Percentiles rank a stretch among this genome's conserved stretches.
Conservation (phyloP, 2,888 invertebrate species). For the Dorcus hopei region DNA sequence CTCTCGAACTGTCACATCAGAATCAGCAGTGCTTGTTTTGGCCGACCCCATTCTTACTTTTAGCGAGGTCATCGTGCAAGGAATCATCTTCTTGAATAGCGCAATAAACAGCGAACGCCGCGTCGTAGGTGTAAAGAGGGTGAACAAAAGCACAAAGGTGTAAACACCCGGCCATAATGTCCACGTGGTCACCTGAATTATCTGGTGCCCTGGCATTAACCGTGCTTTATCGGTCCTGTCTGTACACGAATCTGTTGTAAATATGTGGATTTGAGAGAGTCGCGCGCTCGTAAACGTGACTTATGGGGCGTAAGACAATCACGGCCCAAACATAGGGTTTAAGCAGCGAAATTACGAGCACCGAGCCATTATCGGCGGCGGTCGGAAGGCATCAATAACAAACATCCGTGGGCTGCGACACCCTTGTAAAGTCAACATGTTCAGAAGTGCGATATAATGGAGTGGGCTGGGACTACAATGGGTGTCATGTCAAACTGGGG, state of each 20-base stretch:
- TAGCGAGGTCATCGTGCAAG: background rate
- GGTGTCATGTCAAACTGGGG: constrained; percentile 44
- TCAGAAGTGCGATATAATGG: constrained; percentile 48
- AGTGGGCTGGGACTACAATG: constrained; percentile 44
- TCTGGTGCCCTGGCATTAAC: constrained; percentile 24
- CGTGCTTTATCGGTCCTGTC: constrained; percentile 25
- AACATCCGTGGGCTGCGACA: constrained; percentile 22
- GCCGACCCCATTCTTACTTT: background rate
- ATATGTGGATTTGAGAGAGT: constrained; percentile 22
- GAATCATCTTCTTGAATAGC: background rate
- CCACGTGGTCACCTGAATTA: constrained; percentile 28
- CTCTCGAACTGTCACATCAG: too few species aligned
- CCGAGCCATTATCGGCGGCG: background rate
- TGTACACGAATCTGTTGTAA: constrained; percentile 26
- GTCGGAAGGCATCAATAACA: background rate
- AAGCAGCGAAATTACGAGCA: too few species aligned
- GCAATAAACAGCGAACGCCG: background rate
- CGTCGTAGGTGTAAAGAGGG: constrained; percentile 20
- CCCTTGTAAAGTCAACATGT: constrained; percentile 47
- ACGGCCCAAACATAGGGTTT: too few species aligned
- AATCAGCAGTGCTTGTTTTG: too few species aligned
- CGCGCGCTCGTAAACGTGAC: too few species aligned
- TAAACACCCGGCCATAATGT: constrained; percentile 19
- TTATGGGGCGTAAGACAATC: too few species aligned
- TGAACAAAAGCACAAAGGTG: constrained; percentile 17